Evolutionary conservation across 53 echinoderm and acorn worm species (phyloP), one percentile per base, ranked within the genome.

Genomic region (Echinometra lucunter): DNA sequence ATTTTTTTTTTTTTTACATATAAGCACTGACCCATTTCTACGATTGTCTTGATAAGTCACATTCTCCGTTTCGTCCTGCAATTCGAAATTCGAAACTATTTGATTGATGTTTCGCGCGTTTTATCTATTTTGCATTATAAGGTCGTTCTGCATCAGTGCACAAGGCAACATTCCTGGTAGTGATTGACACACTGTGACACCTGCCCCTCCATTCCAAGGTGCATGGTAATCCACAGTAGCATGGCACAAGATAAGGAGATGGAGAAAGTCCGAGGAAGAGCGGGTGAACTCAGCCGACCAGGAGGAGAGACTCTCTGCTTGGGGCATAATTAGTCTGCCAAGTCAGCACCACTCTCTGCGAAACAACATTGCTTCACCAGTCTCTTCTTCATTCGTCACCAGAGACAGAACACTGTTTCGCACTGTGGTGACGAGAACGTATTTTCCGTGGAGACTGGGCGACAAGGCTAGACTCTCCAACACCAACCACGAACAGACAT

Each of bases 321-420:
- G 93, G 93, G 93, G 93, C 93, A 92, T 92, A 75, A 92, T 92
- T 92, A 74, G 93, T 92, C 93, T 92, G 93, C 93, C 93, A 78
- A 92, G 93, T 92, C 93, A 92, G 93, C 93, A 92, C 21, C 74
- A 37, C 93, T 57, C 93, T 45, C 44, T 37, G 17, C 45, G 38
- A 80, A 75, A 34, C 74, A 53, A 56, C 80, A 34, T 15, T 32
- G 74, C 63, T 78, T 78, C 57, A 25, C 93, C 93, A 92, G 75
- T 34, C 93, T 13, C 32, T 92, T 37, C 60, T 30, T 56, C 56
- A 55, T 32, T 23, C 55, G 88, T 53, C 35, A 15, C 27, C 4
- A 27, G 37, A 21, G 16, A 35, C 28, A 45, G 2, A 30, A 1
- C 57, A 49, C 23, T 49, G 53, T 40, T 67, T 44, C 35, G 40